Evolutionary conservation across 2,888 invertebrate species (phyloP), one percentile per base, ranked within the genome.

Genomic region (Bruchidius siliquastri): DNA sequence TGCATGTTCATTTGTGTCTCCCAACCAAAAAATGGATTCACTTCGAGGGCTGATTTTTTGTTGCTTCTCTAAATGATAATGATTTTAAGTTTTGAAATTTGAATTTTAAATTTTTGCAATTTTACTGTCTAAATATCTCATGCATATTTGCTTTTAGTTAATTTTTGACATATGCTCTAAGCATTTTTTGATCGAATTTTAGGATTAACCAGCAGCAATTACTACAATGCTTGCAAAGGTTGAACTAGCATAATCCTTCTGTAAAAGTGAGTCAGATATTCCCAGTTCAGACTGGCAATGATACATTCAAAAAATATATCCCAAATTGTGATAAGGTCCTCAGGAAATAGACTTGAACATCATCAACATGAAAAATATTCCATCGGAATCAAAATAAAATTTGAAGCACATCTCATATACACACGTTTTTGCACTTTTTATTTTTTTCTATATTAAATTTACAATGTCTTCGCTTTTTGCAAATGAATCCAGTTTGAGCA

Each of bases 271-370:
- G 1, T 18, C 49, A 49, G 13, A 49, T 49, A 49, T 13, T 49
- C 10, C 18, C 18, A 13, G 18, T 49, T 49, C 1, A 13, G 18
- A 49, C 49, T 49, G 49, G 49, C 3, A 18, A 1, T 49, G 6
- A 18, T 49, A 49, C 49, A 49, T 49, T 49, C 49, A 49, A 49
- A 49, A 49, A 1, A 49, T 49, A 49, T 49, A 49, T 13, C 49
- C 49, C 49, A 49, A 49, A 81, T 79, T 86, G 87, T 87, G 87
- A 87, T 87, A 87, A 84, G 84, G 84, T 86, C 86, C 86, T 87
- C 87, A 87, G 87, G 87, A 85, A 84, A 82, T 80, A 32, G 80
- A 80, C 83, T 82, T 80, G 84, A 82, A 83, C 83, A 83, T 85
- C 84, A 82, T 83, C 74, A 77, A 74, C 76, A 77, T 70, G 20